A percentile compares a stretch with the other conserved stretches of the same genome.
These are phyloP conservation scores for Eupleurogrammus muticus DNA, from an alignment of 2,797 vertebrate genomes.

Conservation along the genomic window DNA sequence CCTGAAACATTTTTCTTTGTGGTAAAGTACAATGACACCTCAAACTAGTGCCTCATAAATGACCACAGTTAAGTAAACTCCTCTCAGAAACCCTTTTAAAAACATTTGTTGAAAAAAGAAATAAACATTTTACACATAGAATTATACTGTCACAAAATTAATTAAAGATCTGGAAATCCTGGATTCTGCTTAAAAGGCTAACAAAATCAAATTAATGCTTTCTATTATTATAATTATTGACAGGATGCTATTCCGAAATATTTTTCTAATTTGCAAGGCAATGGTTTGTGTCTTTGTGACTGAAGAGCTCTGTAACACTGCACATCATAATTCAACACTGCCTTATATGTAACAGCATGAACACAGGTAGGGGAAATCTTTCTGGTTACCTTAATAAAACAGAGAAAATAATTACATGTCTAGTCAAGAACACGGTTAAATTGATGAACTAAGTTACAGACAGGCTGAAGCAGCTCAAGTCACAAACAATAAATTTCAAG, in stretches of 20 bases:
- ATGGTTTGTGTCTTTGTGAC: not conserved
- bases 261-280: no score
- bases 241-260: no score
- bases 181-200: not conserved
- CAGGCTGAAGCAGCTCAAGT: not conserved
- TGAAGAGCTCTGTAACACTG: not conserved
- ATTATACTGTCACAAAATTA: not conserved
- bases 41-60: slow-evolving; percentile 4
- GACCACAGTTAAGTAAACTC: not conserved
- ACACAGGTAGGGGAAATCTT: not conserved
- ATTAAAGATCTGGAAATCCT: not conserved
- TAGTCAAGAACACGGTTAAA: not conserved
- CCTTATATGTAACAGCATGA: not conserved
- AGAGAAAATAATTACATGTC: not conserved
- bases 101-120: not conserved
- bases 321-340: not conserved
- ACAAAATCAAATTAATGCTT: not conserved
- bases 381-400: not conserved
- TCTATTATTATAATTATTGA: no score
- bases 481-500: not conserved
- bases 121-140: not conserved
- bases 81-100: not conserved
- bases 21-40: not conserved
- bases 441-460: not conserved
- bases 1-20: not conserved